Evolutionary conservation across 2,888 invertebrate species (phyloP).

Genomic region (Drosophila rellima): DNA sequence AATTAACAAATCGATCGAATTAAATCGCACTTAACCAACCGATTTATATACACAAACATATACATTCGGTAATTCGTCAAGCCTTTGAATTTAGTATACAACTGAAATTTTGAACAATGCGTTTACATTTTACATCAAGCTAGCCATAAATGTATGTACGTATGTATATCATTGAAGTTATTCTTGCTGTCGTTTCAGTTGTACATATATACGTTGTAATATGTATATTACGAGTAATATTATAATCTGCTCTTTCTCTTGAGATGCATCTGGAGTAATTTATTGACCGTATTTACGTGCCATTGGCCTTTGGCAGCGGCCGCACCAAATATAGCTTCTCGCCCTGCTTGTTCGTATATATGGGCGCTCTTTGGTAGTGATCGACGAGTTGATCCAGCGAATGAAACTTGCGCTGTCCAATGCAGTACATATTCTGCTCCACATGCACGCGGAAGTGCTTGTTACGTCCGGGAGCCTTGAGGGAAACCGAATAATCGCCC

Average conservation of each 20-base stretch:
- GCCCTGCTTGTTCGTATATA: conserved; percentile 98
- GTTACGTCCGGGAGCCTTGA: conserved; percentile 98
- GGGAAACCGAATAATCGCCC: conserved; percentile 98
- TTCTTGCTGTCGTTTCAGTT: conserved; percentile 18
- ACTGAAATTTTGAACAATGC: conserved; percentile 30
- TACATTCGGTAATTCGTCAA: conserved; percentile 6
- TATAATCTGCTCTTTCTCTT: conserved; percentile 46
- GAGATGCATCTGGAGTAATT: conserved; percentile 27
- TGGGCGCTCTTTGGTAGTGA: conserved; percentile 99
- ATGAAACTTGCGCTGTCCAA: conserved; percentile 99
- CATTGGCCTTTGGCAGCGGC: conserved; percentile 91
- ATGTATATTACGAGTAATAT: conserved; percentile 70
- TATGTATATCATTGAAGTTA: conserved; percentile 69
- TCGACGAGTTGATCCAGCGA: conserved; percentile 98
- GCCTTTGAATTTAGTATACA: conserved; percentile 31
- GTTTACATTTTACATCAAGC: conserved; percentile 10
- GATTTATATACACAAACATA: conserved; percentile 50
- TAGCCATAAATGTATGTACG: conserved; percentile 17
- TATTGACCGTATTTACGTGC: conserved; percentile 83
- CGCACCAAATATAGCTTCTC: conserved; percentile 99
- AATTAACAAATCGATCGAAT: conserved; percentile 38
- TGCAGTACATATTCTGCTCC: conserved; percentile 96
- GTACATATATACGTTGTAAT: too few species aligned
- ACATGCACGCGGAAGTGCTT: conserved; percentile 99
- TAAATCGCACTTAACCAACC: conserved; percentile 43